These are phyloP conservation scores for Monopis laevigella DNA, from an alignment of 2,888 invertebrate species.

Conservation along the genomic window DNA sequence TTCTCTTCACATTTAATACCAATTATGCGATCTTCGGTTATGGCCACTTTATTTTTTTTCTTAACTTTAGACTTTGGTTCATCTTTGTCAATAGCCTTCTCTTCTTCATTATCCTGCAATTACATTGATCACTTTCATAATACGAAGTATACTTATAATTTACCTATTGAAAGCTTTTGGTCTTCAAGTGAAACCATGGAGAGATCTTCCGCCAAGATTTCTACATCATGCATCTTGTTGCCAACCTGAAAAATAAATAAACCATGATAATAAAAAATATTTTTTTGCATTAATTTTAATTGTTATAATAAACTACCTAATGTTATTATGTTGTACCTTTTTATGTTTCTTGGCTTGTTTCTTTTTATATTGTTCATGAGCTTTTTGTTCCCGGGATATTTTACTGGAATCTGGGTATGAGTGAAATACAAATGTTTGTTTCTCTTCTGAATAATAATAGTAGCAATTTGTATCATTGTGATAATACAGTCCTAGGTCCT, in stretches of 20 bases:
- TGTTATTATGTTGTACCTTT: no score
- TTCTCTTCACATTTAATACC: slow-evolving; percentile 3
- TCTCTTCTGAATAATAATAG: slow-evolving; percentile 81
- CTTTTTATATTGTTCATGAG: slow-evolving; percentile 35
- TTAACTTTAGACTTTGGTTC: slow-evolving; percentile 7
- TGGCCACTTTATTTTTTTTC: slow-evolving; percentile 2
- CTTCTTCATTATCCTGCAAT: slow-evolving; percentile 52
- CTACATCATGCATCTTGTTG: slow-evolving; percentile 42
- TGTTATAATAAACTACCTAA: neutral
- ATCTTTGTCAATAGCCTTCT: slow-evolving; percentile 13
- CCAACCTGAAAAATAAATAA: slow-evolving; percentile 35
- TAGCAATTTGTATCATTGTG: slow-evolving; percentile 87
- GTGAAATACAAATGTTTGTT: slow-evolving; percentile 80
- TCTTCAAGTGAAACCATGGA: slow-evolving; percentile 61
- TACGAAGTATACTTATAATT: slow-evolving; percentile 44
- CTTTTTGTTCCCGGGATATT: slow-evolving; percentile 25
- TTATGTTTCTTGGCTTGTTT: slow-evolving; percentile 49
- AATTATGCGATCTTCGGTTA: slow-evolving; percentile 17
- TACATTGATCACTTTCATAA: slow-evolving; percentile 42
- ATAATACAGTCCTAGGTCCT: slow-evolving; percentile 90
- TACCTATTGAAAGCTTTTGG: slow-evolving; percentile 55
- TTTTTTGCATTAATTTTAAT: slow-evolving; percentile 19
- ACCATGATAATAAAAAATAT: slow-evolving; percentile 4
- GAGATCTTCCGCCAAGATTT: slow-evolving; percentile 57
- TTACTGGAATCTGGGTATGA: slow-evolving; percentile 72